Evolutionary conservation across 2,888 invertebrate species (phyloP).

Genomic region (Habroteleia sp.): DNA sequence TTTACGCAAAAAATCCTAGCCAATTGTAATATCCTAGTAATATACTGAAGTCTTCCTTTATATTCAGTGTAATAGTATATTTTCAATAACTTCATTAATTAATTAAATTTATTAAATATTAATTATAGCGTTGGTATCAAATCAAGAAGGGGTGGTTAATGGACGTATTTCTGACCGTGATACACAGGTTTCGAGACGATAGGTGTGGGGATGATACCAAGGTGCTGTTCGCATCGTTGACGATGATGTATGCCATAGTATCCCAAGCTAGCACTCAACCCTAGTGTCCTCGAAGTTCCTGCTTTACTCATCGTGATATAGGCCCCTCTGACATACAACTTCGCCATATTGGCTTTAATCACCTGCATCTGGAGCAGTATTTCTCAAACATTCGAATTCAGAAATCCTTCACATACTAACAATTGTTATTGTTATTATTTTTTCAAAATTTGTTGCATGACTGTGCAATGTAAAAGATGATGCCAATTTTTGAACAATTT

Average conservation of each 20-base stretch:
- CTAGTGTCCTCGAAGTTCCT: conserved; percentile 37
- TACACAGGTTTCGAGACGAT: conserved; percentile 9
- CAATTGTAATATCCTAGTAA: too few relatives aligned
- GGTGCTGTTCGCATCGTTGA: conserved; percentile 29
- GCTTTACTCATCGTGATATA: conserved; percentile 23
- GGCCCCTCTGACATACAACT: conserved; percentile 13
- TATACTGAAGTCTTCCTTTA: too few relatives aligned
- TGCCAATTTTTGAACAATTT: too few relatives aligned
- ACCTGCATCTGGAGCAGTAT: conserved; percentile 15
- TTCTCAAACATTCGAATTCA: conserved; percentile 19
- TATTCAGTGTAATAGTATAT: too few relatives aligned
- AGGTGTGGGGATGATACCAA: conserved; percentile 16
- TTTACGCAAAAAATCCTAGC: too few relatives aligned
- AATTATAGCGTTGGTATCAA: too few relatives aligned
- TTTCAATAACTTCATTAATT: too few relatives aligned
- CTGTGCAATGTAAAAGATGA: too few relatives aligned
- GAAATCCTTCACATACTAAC: conserved; percentile 14
- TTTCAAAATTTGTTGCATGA: too few relatives aligned
- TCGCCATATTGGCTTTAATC: conserved; percentile 31
- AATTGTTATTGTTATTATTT: not conserved
- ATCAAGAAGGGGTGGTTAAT: too few relatives aligned
- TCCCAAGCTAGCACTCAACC: conserved; percentile 24
- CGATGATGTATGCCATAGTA: conserved; percentile 25
- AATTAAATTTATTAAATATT: too few relatives aligned
- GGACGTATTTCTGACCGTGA: conserved; percentile 6